Evolutionary conservation across 1,140 invertebrate genomes (phyloP), one percentile per base, ranked within the genome.

Genomic region (Cotesia typhae): DNA sequence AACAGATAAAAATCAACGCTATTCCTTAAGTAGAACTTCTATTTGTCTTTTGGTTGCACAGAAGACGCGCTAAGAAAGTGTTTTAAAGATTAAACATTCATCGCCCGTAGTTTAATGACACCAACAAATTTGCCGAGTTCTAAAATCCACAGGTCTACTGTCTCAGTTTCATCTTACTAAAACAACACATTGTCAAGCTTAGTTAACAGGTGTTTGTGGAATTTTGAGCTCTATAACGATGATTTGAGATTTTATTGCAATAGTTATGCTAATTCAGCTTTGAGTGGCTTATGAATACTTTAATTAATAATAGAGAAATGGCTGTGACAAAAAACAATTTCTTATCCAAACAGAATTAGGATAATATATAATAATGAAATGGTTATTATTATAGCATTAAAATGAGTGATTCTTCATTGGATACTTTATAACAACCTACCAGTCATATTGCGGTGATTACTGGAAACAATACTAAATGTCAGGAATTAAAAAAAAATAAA

Each of bases 321-420:
- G 28, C 2, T 28, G 28, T 28, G 28, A 28, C 28, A 1, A 1
- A 28, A 3, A 28, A 28, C 1, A 28, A 1, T 28, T 28, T 28
- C 28, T 28, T 28, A 28, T 28, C 28, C 28, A 28, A 28, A 28
- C 28, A 28, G 28, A 28, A 28, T 28, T 28, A 28, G 28, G 28
- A 28, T 28, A 28, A 28, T 28, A 28, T 28, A 28, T 28, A 28
- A 28, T 28, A 28, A 28, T 28, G 1, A 28, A 28, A 28, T 28
- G 64, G 41, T 14, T 52, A 55, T 75, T 75, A 71, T 73, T 65
- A 64, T 75, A 75, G 55, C 14, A 51, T 76, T 76, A 69, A 78
- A 74, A 67, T 57, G 66, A 72, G 74, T 77, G 76, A 68, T 76
- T 77, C 76, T 77, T 74, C 74, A 76, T 78, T 78, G 77, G 76